Percentiles rank a stretch among this genome's conserved stretches.
Evolutionary conservation across 2,113 vertebrate species (phyloP).

Genomic region (Microcebus ravelobensis): DNA sequence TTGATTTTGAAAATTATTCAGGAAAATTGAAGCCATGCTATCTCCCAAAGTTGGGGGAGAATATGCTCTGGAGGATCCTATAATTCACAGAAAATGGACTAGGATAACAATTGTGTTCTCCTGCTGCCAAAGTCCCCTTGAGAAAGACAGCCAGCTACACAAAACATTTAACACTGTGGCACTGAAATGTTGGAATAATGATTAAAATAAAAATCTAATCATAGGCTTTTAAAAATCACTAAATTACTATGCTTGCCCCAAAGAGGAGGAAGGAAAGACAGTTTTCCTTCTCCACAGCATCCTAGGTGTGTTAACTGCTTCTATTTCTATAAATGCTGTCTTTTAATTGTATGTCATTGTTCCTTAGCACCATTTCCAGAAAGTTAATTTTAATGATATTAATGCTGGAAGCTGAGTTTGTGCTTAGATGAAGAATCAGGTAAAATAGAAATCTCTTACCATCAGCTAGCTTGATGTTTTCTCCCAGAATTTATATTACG

Average conservation of each 20-base stretch:
- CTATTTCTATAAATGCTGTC: constrained; percentile 17
- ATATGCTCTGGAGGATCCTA: constrained; percentile 70
- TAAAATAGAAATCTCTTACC: constrained; percentile 48
- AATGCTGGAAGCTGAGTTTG: constrained; percentile 52
- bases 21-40: constrained; percentile 71
- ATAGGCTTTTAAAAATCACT: constrained; percentile 31
- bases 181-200: constrained; percentile 57
- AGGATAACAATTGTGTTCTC: constrained; percentile 64
- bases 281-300: constrained; percentile 8
- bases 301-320: constrained; percentile 67
- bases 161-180: constrained; percentile 50
- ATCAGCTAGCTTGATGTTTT: constrained; percentile 35
- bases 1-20: constrained; percentile 81
- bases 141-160: constrained; percentile 67
- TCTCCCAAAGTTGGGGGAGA: constrained; percentile 68
- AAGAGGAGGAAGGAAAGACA: constrained; percentile 2
- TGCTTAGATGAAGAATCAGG: constrained; percentile 52
- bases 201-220: constrained; percentile 59
- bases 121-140: constrained; percentile 51
- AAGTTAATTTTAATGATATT: constrained; percentile 71
- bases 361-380: constrained; percentile 66
- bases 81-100: constrained; percentile 68
- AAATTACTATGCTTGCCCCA: constrained; percentile 36
- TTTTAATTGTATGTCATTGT: constrained; percentile 76
- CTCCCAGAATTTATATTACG: neutral